Conservation (phyloP, 1,140 invertebrate genomes). For the Apis florea region DNA sequence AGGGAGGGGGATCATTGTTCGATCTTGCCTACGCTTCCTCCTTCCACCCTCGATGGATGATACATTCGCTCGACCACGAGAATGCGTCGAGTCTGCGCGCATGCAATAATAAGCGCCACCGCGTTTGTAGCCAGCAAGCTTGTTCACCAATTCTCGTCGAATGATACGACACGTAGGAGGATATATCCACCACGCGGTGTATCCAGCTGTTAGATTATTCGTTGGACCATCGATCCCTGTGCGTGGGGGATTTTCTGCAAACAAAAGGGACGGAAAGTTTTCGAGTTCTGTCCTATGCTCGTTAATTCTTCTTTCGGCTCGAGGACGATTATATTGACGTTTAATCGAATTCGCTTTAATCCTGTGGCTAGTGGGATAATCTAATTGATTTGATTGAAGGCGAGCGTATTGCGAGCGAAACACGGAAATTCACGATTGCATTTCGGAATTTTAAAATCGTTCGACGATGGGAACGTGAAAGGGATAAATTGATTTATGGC, state of each 20-base stretch:
- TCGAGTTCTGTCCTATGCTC: neutral
- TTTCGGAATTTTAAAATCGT: too few species aligned
- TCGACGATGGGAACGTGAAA: too few species aligned
- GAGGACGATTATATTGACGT: neutral
- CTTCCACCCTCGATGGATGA: neutral
- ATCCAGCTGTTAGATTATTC: constrained; percentile 44
- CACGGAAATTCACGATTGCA: neutral
- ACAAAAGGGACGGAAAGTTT: constrained; percentile 36
- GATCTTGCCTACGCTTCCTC: constrained; percentile 17
- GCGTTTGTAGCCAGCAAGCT: constrained; percentile 22
- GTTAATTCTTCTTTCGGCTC: neutral
- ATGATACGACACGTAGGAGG: constrained; percentile 58
- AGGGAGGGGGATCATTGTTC: neutral
- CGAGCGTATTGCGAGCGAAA: too few species aligned
- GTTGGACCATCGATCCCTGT: too few species aligned
- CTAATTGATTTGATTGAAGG: constrained; percentile 4
- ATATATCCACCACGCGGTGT: constrained; percentile 29
- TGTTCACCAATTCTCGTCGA: constrained; percentile 40
- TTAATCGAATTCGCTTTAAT: constrained; percentile 14
- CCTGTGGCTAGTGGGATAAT: neutral
- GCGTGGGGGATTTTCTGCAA: constrained; percentile 41
- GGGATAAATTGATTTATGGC: too few species aligned
- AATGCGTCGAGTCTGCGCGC: neutral
- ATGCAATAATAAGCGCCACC: constrained; percentile 56
- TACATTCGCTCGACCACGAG: constrained; percentile 5